Evolutionary conservation across 2,113 vertebrate genomes (phyloP), one percentile per base, ranked within the genome.

Genomic region (Heliornis fulica): DNA sequence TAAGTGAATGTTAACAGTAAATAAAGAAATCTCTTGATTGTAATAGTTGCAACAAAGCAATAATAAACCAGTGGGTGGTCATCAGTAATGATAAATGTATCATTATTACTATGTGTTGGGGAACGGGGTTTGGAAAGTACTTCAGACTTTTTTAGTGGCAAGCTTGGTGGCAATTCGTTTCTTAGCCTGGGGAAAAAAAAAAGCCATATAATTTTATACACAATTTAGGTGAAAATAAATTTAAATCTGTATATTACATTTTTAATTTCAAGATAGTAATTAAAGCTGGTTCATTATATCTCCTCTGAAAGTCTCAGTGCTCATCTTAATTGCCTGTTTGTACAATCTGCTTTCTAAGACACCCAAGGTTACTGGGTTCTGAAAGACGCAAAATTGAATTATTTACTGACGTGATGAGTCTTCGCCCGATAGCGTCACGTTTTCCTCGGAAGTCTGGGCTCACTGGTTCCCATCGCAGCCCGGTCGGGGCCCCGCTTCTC

Each of bases 1-100:
- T 98, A 98, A 98, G 98, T 98, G 98, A 98, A 97, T 98, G 98
- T 98, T 98, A 98, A 98, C 98, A 98, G 98, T 98, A 98, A 98
- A 98, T 98, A 98, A 98, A 98, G 98, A 98, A 98, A 98, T 98
- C 98, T 98, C 98, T 97, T 98, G 98, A 98, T 98, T 98, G 98
- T 98, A 98, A 97, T 98, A 97, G 97, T 98, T 95, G 98, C 97
- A 98, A 90, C 98, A 98, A 97, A 98, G 98, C 98, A 98, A 98
- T 98, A 98, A 98, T 98, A 98, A 98, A 98, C 94, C 98, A 98
- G 98, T 98, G 97, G 98, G 98, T 97, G 98, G 98, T 98, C 98
- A 98, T 98, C 98, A 98, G 98, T 97, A 98, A 97, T 98, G 98
- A 98, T 97, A 97, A 98, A 98, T 98, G 98, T 93, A 95, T 97